Base-by-base conservation (phyloP, 2,113 vertebrate species). In the Anarhynchus alexandrinus region DNA sequence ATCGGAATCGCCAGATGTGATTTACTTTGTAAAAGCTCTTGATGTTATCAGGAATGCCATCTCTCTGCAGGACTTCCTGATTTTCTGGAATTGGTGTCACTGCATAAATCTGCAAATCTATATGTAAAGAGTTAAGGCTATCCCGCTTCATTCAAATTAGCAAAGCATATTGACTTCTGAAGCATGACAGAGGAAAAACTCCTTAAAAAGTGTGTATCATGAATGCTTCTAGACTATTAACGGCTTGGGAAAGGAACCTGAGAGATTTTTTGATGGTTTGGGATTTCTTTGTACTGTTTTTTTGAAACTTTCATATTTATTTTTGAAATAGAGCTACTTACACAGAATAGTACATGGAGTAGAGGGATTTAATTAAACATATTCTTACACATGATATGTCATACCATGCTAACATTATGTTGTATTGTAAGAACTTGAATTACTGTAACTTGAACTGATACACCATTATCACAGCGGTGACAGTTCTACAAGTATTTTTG, bases 21-120 rank as follows among this genome's bases (percentile, higher is more conserved):
- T 99, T 99, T 96, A 99, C 99, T 98, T 99, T 99, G 97, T 99
- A 99, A 98, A 99, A 99, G 97, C 99, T 99, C 96, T 99, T 99
- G 98, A 99, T 99, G 96, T 99, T 99, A 98, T 99, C 99, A 1
- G 99, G 99, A 88, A 99, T 99, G 6, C 99, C 99, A 5, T 99
- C 99, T 84, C 99, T 98, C 97, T 99, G 99, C 82, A 99, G 98
- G 38, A 99, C 99, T 81, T 99, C 99, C 94, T 99, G 99, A 49
- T 98, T 99, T 98, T 99, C 99, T 3, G 99, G 99, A 95, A 99
- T 99, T 43, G 99, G 99, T 23, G 99, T 99, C 54, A 99, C 99
- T 5, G 99, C 99, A 66, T 99, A 99, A 94, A 99, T 99, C 98
- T 99, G 99, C 97, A 99, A 98, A 98, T 99, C 99, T 99, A 43